Base-by-base conservation (phyloP, 1,140 invertebrate species). In the Coelopa frigida region DNA sequence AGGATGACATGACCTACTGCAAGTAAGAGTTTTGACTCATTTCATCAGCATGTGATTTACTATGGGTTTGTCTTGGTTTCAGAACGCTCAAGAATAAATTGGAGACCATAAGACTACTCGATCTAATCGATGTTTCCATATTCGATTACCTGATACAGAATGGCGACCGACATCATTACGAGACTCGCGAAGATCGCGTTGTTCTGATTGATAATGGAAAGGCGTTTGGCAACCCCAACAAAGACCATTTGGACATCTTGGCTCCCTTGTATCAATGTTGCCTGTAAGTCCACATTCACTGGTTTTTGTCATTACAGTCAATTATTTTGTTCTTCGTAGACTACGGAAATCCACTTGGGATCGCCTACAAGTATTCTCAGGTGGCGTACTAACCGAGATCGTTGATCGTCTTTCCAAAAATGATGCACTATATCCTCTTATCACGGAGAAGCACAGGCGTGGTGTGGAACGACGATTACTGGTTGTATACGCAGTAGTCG, bases 121-220 rank as follows among this genome's bases (percentile, higher is more conserved):
- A 96, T 71, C 73, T 96, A 29, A 78, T 95, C 43, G 92, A 95
- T 70, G 80, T 83, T 12, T 75, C 88, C 2, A 81, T 95, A 50
- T 93, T 96, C 68, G 93, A 97, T 72, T 97, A 92, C 71, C 72
- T 97, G 2, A 85, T 94, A 65, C 89, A 91, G 66, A 97, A 97
- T 74, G 93, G 91, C 2, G 93, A 97, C 72, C 74, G 93, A 14
- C 92, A 97, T 75, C 85, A 89, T 66, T 94, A 90, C 61, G 91
- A 96, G 72, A 78, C 84, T 4, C 76, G 89, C 39, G 79, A 84
- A 60, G 79, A 84, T 51, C 79, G 78, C 46, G 75, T 95, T 37
- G 59, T 95, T 15, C 72, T 94, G 12, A 73, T 92, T n/a, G 93
- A 97, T 60, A 97, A 95, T 79, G 93, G 89, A 20, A 96, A 95